A percentile compares a stretch with the other conserved stretches of the same genome.
phyloP scores from a whole-genome alignment of 1,140 invertebrate genomes.

The Achroia grisella region DNA sequence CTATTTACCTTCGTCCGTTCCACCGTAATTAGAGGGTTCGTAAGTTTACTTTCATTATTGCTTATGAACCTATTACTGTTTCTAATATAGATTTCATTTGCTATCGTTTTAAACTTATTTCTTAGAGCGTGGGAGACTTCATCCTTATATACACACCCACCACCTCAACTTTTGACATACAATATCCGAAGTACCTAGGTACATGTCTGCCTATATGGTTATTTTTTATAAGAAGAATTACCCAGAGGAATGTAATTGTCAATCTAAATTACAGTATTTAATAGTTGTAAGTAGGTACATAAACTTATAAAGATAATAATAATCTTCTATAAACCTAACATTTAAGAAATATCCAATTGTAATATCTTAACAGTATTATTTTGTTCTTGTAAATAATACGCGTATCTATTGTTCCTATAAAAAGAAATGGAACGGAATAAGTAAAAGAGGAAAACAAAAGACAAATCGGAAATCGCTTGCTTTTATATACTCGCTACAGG shows the following conservation, averaged over 20 bases:
- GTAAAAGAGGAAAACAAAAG: constrained; percentile 44
- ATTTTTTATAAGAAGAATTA: no score
- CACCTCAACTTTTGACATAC: no score
- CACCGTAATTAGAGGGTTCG: constrained; percentile 61
- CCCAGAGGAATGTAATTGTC: no score
- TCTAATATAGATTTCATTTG: constrained; percentile 64
- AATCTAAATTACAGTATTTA: no score
- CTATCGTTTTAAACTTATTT: constrained; percentile 25
- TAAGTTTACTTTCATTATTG: constrained; percentile 68
- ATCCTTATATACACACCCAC: no score
- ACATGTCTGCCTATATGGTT: no score
- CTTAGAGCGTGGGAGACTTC: constrained; percentile 20
- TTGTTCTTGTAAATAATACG: background rate
- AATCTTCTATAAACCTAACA: no score
- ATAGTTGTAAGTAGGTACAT: no score
- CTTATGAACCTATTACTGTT: constrained; percentile 62
- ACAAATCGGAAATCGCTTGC: constrained; percentile 51
- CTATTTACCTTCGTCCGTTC: constrained; percentile 62
- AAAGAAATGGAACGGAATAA: constrained; percentile 31
- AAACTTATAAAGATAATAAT: no score
- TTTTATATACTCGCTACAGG: constrained; percentile 47
- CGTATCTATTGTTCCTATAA: constrained; percentile 7
- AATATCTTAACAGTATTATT: background rate
- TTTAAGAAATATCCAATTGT: no score
- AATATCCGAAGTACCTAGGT: no score